Evolutionary conservation across 2,888 invertebrate genomes (phyloP).

Genomic region (Elegia similella): DNA sequence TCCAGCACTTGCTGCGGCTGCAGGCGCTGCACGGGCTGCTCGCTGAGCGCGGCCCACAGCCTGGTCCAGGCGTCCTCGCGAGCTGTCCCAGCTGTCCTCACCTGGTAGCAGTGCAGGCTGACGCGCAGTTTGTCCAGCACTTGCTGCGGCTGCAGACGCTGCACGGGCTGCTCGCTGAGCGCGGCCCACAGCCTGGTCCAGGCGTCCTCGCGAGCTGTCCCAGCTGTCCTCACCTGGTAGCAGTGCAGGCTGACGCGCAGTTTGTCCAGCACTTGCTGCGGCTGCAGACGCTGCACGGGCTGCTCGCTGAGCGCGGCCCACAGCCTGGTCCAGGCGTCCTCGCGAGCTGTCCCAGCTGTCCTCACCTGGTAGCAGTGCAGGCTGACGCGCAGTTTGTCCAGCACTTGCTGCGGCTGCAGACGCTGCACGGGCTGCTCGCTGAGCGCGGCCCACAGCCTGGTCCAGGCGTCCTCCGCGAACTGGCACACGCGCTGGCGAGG

Average conservation of each 20-base stretch:
- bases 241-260: slow-evolving; percentile 90
- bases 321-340: too few relatives aligned
- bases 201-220: too few relatives aligned
- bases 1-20: slow-evolving; percentile 87
- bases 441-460: slow-evolving; percentile 88
- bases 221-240: slow-evolving; percentile 82
- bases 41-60: too few relatives aligned
- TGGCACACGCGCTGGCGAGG: slow-evolving; percentile 92
- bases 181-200: too few relatives aligned
- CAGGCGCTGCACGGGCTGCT: slow-evolving; percentile 77
- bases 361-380: slow-evolving; percentile 89
- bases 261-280: slow-evolving; percentile 88
- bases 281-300: slow-evolving; percentile 79
- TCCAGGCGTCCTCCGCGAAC: slow-evolving; percentile 91
- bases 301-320: too few relatives aligned
- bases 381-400: slow-evolving; percentile 89
- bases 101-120: slow-evolving; percentile 55
- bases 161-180: too few relatives aligned
- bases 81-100: too few relatives aligned
- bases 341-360: too few relatives aligned
- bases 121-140: slow-evolving; percentile 90
- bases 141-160: slow-evolving; percentile 83
- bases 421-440: slow-evolving; percentile 61
- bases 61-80: too few relatives aligned
- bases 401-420: slow-evolving; percentile 86